Evolutionary conservation across 2,797 vertebrate genomes (phyloP).

Genomic region (Hirundo rustica): DNA sequence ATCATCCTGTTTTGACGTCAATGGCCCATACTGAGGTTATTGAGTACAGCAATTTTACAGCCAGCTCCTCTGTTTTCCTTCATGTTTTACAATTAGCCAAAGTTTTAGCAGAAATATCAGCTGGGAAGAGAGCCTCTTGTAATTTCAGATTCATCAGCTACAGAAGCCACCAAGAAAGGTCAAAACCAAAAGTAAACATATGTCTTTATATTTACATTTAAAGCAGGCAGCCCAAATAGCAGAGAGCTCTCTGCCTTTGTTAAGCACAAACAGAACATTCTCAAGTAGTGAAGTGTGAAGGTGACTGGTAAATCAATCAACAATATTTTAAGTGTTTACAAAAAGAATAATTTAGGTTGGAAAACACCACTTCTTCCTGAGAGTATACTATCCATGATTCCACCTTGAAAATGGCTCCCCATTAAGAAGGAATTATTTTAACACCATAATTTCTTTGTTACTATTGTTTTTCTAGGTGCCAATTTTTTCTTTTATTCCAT

Average conservation of each 20-base stretch:
- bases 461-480: neutral
- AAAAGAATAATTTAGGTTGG: neutral
- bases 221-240: neutral
- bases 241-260: constrained; percentile 17
- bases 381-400: neutral
- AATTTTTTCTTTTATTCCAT: neutral
- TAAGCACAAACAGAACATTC: neutral
- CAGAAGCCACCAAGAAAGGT: constrained; percentile 25
- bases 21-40: constrained; percentile 34
- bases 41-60: constrained; percentile 31
- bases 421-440: neutral
- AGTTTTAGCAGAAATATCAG: constrained; percentile 29
- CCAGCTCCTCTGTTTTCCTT: constrained; percentile 16
- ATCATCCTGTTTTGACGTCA: constrained; percentile 35
- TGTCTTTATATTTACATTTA: constrained; percentile 56
- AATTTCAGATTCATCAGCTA: constrained; percentile 20
- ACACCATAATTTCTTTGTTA: neutral
- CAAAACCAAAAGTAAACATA: constrained; percentile 46
- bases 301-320: constrained; percentile 22
- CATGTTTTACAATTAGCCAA: constrained; percentile 43
- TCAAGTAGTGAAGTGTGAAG: constrained; percentile 4
- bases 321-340: constrained; percentile 9
- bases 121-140: neutral
- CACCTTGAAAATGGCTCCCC: neutral
- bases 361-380: neutral